Evolutionary conservation across 2,888 invertebrate species (phyloP), one percentile per base, ranked within the genome.

Genomic region (Netelia virgata): DNA sequence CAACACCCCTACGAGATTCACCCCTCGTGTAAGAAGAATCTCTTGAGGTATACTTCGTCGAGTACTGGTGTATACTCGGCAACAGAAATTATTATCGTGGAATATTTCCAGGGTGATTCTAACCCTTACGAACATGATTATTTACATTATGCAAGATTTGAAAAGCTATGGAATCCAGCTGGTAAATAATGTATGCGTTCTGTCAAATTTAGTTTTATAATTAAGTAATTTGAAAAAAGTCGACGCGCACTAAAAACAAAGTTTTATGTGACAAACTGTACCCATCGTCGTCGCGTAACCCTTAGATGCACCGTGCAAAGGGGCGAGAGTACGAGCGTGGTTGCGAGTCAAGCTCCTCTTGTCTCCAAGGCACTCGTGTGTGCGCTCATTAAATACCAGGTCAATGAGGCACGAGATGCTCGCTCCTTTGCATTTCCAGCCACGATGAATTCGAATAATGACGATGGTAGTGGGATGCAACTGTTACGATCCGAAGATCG

Each of bases 301-400:
- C 77, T 85, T 72, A 57, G 81, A 82, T 86, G 85, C 76, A 85
- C 82, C 79, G 80, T 50, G 41, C 72, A 70, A 59, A 78, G 55
- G 78, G 72, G 73, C 83, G 63, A 85, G 85, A 85, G 83, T 77
- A 59, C 70, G 75, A 85, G 82, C 79, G 89, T 70, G 83, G 85
- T 88, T 86, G 87, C 86, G 86, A 89, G 89, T 85, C 86, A 88
- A 80, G 88, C 88, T 89, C 89, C 89, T 87, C 88, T 90, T 88
- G 89, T 90, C 88, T 88, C 36, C 84, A 83, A 85, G 84, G 87
- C 87, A 88, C 89, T 91, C 87, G 79, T 88, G 89, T 89, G 88
- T 87, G 88, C 88, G 90, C 90, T 91, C 91, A 91, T 92, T 91
- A 91, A 90, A 90, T 88, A 84, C 79, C 88, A 87, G 91, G 91